phyloP scores from a whole-genome alignment of 2,113 vertebrate genomes.

The Daphoenositta chrysoptera region DNA sequence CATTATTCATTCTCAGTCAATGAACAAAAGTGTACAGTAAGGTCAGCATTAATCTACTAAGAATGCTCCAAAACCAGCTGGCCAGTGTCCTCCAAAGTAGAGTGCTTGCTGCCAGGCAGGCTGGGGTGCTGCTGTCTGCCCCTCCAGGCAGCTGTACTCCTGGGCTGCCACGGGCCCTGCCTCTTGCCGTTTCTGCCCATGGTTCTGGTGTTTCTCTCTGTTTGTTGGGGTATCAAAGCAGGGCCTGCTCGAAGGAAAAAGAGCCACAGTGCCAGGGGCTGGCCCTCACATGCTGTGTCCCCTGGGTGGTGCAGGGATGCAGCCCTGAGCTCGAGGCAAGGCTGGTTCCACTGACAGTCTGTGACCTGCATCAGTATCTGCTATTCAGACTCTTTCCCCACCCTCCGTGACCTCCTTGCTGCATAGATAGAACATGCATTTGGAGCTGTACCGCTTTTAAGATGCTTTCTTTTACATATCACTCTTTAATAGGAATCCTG shows the following conservation, averaged over 20 bases:
- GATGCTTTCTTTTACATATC: neutral
- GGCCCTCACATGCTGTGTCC: neutral
- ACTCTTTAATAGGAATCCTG: neutral
- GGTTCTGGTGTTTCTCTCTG: neutral
- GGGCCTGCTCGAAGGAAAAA: neutral
- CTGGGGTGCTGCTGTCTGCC: neutral
- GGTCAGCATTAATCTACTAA: constrained; percentile 32
- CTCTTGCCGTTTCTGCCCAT: neutral
- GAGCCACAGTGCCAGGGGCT: neutral
- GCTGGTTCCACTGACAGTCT: neutral
- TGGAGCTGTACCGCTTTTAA: constrained; percentile 35
- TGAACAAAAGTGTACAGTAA: constrained; percentile 23
- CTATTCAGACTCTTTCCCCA: neutral
- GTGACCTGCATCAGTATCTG: neutral
- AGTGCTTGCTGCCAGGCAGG: neutral
- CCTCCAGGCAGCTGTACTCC: neutral
- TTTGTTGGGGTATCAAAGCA: neutral
- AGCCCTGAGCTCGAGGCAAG: neutral
- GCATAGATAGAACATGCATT: neutral
- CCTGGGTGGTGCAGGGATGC: neutral
- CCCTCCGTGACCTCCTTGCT: neutral
- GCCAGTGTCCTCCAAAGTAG: neutral
- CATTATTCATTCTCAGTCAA: constrained; percentile 1
- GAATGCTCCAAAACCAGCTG: constrained; percentile 9
- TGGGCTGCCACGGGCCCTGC: neutral